Conservation (phyloP, 2,888 invertebrate species). For the Schizaphis graminum region DNA sequence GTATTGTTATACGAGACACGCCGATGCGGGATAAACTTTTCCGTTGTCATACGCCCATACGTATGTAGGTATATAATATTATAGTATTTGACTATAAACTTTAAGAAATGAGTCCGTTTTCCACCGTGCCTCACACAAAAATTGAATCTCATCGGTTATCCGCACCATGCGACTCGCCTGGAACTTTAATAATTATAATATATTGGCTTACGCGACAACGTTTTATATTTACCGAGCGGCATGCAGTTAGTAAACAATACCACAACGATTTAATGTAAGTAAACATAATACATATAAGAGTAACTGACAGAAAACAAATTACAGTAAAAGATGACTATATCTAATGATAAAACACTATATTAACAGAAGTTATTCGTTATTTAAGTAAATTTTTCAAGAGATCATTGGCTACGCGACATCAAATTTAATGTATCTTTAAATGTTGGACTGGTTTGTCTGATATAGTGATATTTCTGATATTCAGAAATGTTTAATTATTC, state of each 20-base stretch:
- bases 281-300: not conserved
- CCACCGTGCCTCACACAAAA: not conserved
- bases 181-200: not conserved
- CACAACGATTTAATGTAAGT: not conserved
- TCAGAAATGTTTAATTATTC: not conserved
- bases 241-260: not conserved
- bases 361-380: not conserved
- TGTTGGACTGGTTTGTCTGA: not conserved
- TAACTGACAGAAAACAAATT: not conserved
- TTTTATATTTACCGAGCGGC: not conserved
- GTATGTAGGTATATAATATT: not conserved
- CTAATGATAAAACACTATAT: not conserved
- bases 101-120: not conserved
- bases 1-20: not conserved
- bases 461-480: not conserved
- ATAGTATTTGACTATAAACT: conserved; percentile 3
- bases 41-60: not conserved
- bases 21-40: conserved; percentile 28
- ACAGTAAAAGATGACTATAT: not conserved
- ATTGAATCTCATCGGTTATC: not conserved
- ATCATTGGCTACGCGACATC: not conserved
- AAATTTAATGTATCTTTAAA: not conserved
- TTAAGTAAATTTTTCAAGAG: not conserved
- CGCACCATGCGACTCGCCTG: not conserved
- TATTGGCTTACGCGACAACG: not conserved